phyloP scores from a whole-genome alignment of 2,888 invertebrate genomes.

The Apodemia zela region DNA sequence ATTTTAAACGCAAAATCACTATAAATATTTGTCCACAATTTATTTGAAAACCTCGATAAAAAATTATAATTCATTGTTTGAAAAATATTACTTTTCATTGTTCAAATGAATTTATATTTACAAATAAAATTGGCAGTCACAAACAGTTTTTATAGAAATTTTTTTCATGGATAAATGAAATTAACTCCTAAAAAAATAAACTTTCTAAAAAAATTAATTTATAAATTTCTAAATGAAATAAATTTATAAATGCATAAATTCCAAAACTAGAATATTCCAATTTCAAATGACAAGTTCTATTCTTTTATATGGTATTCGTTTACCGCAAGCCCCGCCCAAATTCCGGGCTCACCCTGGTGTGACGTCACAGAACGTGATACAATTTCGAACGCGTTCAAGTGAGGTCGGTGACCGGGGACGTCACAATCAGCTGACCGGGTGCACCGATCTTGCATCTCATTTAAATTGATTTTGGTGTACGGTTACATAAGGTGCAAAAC shows the following conservation, averaged over 20 bases:
- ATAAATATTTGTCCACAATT: too few species aligned
- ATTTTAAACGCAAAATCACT: too few species aligned
- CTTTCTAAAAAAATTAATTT: too few species aligned
- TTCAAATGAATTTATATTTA: too few species aligned
- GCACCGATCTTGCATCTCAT: constrained; percentile 40
- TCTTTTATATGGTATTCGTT: constrained; percentile 26
- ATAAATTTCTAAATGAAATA: too few species aligned
- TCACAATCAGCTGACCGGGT: constrained; percentile 66
- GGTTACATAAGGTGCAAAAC: constrained; percentile 2
- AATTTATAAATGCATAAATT: background rate
- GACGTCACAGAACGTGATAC: constrained; percentile 51
- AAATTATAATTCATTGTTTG: too few species aligned
- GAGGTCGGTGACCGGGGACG: constrained; percentile 68
- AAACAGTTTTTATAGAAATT: too few species aligned
- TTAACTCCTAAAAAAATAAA: too few species aligned
- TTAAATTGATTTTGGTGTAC: constrained; percentile 22
- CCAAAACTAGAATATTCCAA: background rate
- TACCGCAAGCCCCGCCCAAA: constrained; percentile 30
- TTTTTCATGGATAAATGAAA: too few species aligned
- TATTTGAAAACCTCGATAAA: too few species aligned
- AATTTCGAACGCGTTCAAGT: constrained; percentile 33
- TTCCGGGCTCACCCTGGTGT: constrained; percentile 35
- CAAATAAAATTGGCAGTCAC: too few species aligned
- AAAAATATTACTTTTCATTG: too few species aligned
- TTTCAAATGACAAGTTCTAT: constrained; percentile 17